A percentile compares a stretch with the other conserved stretches of the same genome.
phyloP scores from a whole-genome alignment of 2,113 vertebrate species.

The Pterocles gutturalis region DNA sequence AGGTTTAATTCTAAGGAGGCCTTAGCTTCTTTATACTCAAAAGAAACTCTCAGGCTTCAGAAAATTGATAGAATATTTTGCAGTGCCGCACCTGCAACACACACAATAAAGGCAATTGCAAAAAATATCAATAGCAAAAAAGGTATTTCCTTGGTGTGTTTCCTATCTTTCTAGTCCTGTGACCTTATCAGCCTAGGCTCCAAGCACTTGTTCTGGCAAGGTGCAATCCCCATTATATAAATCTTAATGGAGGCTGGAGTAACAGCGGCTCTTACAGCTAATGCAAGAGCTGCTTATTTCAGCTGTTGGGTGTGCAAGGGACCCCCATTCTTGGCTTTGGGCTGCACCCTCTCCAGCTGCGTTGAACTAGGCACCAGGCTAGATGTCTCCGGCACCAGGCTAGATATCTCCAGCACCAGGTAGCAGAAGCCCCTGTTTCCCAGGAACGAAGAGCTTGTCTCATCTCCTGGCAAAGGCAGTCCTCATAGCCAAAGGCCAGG shows the following conservation, averaged over 20 bases:
- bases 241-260: neutral
- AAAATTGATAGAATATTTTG: neutral
- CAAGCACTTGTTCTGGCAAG: neutral
- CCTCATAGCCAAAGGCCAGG: neutral
- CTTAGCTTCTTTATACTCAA: neutral
- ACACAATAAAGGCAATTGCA: neutral
- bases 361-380: neutral
- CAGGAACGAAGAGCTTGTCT: neutral
- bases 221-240: neutral
- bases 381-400: neutral
- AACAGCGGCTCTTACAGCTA: neutral
- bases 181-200: neutral
- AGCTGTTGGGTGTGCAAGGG: neutral
- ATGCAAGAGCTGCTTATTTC: neutral
- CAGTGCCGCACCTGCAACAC: neutral
- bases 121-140: neutral
- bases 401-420: neutral
- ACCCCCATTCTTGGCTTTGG: fast-evolving
- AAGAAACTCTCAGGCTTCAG: neutral
- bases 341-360: neutral
- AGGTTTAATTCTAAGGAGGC: too few species aligned
- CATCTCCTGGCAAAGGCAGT: fast-evolving
- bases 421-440: neutral
- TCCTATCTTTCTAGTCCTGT: neutral
- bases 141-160: neutral